These are phyloP conservation scores for Pitta sordida DNA, from an alignment of 2,113 vertebrate species.

Conservation along the genomic window DNA sequence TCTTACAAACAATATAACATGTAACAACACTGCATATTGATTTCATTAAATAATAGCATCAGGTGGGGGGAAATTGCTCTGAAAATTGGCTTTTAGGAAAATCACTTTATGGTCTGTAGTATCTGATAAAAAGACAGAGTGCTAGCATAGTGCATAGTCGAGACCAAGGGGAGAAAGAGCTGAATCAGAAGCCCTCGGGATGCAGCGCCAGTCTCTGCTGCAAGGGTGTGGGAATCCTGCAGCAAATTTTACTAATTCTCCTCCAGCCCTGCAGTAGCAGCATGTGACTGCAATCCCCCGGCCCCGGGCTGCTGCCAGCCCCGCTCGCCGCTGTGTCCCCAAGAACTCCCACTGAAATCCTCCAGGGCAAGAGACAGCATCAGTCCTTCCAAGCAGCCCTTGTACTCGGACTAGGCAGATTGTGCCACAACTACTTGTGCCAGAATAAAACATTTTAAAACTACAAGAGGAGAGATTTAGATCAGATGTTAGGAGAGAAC, in stretches of 20 bases:
- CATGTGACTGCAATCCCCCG: constrained; percentile 14
- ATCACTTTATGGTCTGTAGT: background rate
- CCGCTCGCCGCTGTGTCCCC: background rate
- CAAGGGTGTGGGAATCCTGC: constrained; percentile 43
- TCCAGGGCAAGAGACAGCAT: background rate
- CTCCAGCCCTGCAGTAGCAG: constrained; percentile 46
- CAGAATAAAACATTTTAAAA: background rate
- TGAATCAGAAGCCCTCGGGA: constrained; percentile 33
- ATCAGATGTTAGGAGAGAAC: background rate
- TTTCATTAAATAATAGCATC: constrained; percentile 58
- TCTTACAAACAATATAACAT: constrained; percentile 12
- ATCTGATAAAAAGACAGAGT: constrained; percentile 8
- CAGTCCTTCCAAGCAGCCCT: background rate
- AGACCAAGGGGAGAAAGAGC: constrained; percentile 31
- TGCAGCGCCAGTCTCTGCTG: background rate
- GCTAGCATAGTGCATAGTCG: background rate
- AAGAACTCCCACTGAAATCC: background rate
- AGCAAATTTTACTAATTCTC: constrained; percentile 52
- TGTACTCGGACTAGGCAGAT: background rate
- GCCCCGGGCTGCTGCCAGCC: background rate
- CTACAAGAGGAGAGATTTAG: background rate
- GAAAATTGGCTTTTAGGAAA: constrained; percentile 13
- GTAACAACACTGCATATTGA: constrained; percentile 10
- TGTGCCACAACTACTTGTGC: background rate
- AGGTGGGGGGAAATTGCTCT: background rate